A percentile compares a stretch with the other conserved stretches of the same genome.
These are phyloP conservation scores for Chrysolina americana DNA, from an alignment of 2,888 invertebrate species.

Conservation along the genomic window DNA sequence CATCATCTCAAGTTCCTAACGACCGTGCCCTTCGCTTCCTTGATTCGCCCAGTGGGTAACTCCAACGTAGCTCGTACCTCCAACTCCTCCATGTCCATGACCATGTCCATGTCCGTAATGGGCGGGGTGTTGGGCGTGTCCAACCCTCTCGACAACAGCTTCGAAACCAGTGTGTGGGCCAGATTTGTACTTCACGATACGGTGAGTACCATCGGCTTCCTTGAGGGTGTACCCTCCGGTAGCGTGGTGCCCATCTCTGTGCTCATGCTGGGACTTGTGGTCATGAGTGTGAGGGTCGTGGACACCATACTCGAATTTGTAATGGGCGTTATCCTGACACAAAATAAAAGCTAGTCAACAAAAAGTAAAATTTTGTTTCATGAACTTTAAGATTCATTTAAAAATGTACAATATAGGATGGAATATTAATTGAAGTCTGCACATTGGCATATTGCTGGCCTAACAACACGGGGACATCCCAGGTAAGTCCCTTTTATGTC, in stretches of 20 bases:
- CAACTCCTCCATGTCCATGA: constrained; percentile 48
- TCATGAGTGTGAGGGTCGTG: constrained; percentile 67
- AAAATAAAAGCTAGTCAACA: no score
- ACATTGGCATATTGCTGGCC: no score
- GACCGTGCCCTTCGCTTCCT: constrained; percentile 33
- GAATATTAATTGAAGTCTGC: no score
- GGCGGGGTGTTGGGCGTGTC: constrained; percentile 57
- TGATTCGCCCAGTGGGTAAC: constrained; percentile 55
- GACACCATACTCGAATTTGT: constrained; percentile 62
- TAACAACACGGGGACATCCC: no score
- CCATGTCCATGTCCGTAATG: constrained; percentile 51
- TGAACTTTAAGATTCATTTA: no score
- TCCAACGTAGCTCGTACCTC: constrained; percentile 58
- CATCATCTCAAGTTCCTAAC: background rate
- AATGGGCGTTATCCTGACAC: constrained; percentile 33
- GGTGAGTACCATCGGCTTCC: constrained; percentile 66
- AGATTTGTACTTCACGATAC: constrained; percentile 65
- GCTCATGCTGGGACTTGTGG: constrained; percentile 51
- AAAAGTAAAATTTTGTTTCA: no score
- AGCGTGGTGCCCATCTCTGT: constrained; percentile 64
- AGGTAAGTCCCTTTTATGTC: no score
- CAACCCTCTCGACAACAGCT: constrained; percentile 55
- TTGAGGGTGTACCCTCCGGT: constrained; percentile 65
- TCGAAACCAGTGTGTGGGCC: constrained; percentile 53
- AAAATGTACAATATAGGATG: no score